phyloP scores from a whole-genome alignment of 1,140 invertebrate genomes.

The Pantala flavescens region DNA sequence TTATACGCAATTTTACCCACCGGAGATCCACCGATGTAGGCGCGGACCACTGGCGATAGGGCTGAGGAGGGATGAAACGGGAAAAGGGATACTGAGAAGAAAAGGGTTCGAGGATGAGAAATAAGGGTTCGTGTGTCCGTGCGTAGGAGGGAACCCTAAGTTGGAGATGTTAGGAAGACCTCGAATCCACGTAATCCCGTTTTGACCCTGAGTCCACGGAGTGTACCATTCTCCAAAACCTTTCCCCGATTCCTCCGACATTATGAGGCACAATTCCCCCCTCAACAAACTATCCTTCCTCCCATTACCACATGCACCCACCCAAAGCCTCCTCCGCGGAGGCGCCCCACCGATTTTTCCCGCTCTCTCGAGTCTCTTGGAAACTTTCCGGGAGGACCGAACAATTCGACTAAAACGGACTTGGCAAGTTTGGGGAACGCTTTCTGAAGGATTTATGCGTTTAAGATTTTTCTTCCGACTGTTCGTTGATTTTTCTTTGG shows the following conservation, averaged over 20 bases:
- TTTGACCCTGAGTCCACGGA: not conserved
- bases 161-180: not conserved
- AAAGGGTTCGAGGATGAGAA: not conserved
- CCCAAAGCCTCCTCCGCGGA: no score
- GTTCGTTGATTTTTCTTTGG: no score
- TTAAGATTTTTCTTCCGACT: no score
- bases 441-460: no score
- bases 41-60: not conserved
- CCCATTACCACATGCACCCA: not conserved
- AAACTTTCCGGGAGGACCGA: no score
- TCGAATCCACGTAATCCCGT: not conserved
- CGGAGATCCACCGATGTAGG: not conserved
- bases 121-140: not conserved
- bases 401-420: no score
- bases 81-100: not conserved
- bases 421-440: no score
- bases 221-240: not conserved
- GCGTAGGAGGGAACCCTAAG: no score
- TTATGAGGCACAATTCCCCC: not conserved
- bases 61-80: not conserved
- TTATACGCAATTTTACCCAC: conserved; percentile 2
- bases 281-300: not conserved
- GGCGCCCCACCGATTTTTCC: no score
- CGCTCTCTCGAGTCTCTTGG: no score
- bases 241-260: not conserved